These are phyloP conservation scores for Microcebus jonahi DNA, from an alignment of 2,113 vertebrate genomes.

Conservation along the genomic window DNA sequence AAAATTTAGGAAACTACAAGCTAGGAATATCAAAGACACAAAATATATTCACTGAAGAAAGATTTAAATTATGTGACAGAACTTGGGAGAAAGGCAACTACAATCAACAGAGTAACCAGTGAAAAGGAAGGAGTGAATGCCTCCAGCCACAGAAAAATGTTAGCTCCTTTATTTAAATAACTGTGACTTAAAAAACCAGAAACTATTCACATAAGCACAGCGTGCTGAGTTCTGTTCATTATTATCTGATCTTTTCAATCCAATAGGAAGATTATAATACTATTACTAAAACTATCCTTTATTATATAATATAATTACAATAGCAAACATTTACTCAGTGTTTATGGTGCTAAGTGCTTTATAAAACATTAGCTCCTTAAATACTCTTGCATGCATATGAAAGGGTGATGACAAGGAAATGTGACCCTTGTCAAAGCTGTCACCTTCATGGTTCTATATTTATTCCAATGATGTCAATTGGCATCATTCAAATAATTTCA, in stretches of 20 bases:
- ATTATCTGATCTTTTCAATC: neutral
- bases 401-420: neutral
- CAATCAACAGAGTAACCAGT: neutral
- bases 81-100: neutral
- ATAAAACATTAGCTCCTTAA: neutral
- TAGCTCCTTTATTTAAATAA: neutral
- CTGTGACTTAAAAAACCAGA: neutral
- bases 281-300: neutral
- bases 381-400: neutral
- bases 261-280: neutral
- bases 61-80: neutral
- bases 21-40: neutral
- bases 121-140: neutral
- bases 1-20: constrained; percentile 20
- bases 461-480: neutral
- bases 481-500: neutral
- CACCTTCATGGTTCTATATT: neutral
- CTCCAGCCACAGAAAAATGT: neutral
- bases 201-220: neutral
- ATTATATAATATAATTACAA: neutral
- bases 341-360: neutral
- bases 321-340: neutral
- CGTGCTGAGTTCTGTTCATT: neutral
- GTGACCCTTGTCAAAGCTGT: neutral
- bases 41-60: neutral